These are phyloP conservation scores for Perizoma flavofasciatum DNA, from an alignment of 2,888 invertebrate species.

Conservation along the genomic window DNA sequence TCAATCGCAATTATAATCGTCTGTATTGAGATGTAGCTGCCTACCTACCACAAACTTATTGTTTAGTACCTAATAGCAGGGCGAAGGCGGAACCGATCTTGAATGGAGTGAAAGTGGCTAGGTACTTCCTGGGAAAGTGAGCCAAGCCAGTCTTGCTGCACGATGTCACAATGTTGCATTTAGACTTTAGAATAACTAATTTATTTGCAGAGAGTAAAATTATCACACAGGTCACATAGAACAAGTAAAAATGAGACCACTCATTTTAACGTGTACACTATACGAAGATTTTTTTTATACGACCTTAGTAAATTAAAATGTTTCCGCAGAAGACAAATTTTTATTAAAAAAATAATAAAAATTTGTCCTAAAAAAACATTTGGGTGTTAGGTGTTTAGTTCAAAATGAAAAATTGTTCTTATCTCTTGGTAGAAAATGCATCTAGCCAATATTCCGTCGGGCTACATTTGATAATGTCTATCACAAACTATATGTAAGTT, in stretches of 20 bases:
- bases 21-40: slow-evolving; percentile 48
- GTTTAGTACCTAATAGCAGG: slow-evolving; percentile 44
- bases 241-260: neutral
- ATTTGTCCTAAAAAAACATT: too few relatives aligned
- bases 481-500: too few relatives aligned
- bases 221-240: neutral
- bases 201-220: slow-evolving; percentile 8
- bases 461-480: too few relatives aligned
- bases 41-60: slow-evolving; percentile 47
- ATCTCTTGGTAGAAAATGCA: too few relatives aligned
- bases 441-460: too few relatives aligned
- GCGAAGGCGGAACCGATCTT: slow-evolving; percentile 72
- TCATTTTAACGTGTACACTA: neutral
- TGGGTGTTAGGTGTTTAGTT: too few relatives aligned
- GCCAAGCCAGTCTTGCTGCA: slow-evolving; percentile 37
- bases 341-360: too few relatives aligned
- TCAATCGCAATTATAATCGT: slow-evolving; percentile 34
- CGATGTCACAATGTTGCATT: slow-evolving; percentile 21
- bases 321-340: too few relatives aligned
- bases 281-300: too few relatives aligned
- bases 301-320: too few relatives aligned
- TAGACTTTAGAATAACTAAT: slow-evolving; percentile 26
- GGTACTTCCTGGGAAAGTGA: slow-evolving; percentile 81
- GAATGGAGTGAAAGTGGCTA: slow-evolving; percentile 80
- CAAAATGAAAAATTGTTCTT: too few relatives aligned